phyloP scores from a whole-genome alignment of 2,113 vertebrate genomes.

The Excalfactoria chinensis region DNA sequence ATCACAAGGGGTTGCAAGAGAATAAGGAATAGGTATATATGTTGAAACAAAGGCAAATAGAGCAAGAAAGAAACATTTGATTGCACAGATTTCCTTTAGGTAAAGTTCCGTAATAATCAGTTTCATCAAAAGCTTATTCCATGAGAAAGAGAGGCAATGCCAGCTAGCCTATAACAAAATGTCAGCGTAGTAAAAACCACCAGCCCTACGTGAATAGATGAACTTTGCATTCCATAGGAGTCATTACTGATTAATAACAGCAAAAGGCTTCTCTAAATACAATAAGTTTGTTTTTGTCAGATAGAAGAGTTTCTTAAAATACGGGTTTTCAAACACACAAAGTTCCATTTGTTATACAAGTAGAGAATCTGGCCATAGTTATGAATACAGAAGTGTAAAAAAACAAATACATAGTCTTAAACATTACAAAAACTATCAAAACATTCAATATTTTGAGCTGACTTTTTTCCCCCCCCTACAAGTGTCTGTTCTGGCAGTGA shows the following conservation, averaged over 20 bases:
- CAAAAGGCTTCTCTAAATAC: constrained; percentile 67
- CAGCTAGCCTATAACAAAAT: constrained; percentile 55
- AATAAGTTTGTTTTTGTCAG: constrained; percentile 58
- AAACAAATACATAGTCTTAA: constrained; percentile 59
- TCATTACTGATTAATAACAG: constrained; percentile 56
- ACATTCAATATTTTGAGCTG: constrained; percentile 75
- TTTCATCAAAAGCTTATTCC: constrained; percentile 1
- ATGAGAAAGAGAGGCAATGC: constrained; percentile 55
- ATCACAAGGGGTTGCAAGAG: constrained; percentile 41
- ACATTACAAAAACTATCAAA: constrained; percentile 81
- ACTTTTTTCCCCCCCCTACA: constrained; percentile 37
- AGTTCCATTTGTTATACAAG: constrained; percentile 68
- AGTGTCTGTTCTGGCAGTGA: constrained; percentile 76
- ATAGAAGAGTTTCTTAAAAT: constrained; percentile 76
- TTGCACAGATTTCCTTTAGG: constrained; percentile 36
- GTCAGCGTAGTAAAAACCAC: constrained; percentile 39
- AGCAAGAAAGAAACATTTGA: constrained; percentile 35
- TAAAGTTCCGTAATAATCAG: constrained; percentile 5
- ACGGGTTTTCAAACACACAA: constrained; percentile 45
- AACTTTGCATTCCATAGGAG: constrained; percentile 59
- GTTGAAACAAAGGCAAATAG: constrained; percentile 22
- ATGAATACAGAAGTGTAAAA: constrained; percentile 72
- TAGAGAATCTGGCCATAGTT: constrained; percentile 74
- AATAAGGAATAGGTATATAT: constrained; percentile 30
- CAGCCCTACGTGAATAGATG: constrained; percentile 68